Evolutionary conservation across 2,797 vertebrate species (phyloP).

Genomic region (Urosaurus nigricauda): DNA sequence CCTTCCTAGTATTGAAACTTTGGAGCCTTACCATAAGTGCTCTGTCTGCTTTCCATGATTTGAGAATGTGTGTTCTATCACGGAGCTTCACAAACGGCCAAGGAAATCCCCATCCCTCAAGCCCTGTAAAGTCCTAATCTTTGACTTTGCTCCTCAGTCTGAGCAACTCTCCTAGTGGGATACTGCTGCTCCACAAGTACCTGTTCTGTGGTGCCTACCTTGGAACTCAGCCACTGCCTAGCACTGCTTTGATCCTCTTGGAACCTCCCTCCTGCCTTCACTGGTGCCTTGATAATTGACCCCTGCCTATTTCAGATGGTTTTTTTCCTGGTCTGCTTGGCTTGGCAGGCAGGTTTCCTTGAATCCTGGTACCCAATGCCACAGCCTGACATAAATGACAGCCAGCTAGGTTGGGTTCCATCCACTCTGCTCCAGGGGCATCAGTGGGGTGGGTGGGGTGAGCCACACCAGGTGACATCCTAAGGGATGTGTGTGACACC

Average conservation of each 20-base stretch:
- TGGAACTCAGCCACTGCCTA: background rate
- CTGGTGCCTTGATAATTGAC: background rate
- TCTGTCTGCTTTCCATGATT: background rate
- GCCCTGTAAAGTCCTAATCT: background rate
- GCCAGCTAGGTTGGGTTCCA: too few species aligned
- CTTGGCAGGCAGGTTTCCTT: background rate
- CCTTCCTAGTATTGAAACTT: background rate
- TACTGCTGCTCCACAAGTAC: background rate
- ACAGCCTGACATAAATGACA: background rate
- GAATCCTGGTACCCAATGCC: background rate
- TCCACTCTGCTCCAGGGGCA: too few species aligned
- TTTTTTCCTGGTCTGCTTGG: background rate
- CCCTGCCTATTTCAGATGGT: background rate
- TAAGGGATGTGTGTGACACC: too few species aligned
- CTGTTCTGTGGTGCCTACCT: background rate
- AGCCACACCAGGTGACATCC: too few species aligned
- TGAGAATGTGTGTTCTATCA: background rate
- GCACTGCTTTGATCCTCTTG: background rate
- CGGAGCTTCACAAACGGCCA: background rate
- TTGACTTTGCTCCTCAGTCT: background rate
- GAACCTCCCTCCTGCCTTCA: too few species aligned
- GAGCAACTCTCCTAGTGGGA: background rate
- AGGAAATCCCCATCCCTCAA: background rate
- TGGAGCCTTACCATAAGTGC: background rate
- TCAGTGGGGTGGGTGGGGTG: too few species aligned